phyloP scores from a whole-genome alignment of 2,113 vertebrate genomes.

The Rhinoptilus africanus region DNA sequence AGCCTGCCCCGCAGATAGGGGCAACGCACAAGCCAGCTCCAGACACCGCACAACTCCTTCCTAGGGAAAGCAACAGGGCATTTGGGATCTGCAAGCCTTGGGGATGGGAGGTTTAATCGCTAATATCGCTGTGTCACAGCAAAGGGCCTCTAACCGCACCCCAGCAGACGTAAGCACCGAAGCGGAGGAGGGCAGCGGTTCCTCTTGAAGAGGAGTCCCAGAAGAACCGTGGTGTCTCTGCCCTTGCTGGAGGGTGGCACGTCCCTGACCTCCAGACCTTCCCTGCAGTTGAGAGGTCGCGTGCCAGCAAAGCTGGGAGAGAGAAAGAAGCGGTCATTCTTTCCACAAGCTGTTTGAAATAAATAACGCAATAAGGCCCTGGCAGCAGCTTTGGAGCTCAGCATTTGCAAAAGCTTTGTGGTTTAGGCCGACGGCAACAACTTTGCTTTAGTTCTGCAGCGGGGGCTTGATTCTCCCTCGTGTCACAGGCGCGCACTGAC shows the following conservation, averaged over 20 bases:
- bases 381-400: background rate
- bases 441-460: background rate
- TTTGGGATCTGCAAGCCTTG: background rate
- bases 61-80: background rate
- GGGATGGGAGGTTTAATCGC: background rate
- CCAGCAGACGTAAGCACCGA: accelerated
- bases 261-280: background rate
- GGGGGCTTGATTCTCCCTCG: too few relatives aligned
- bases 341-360: background rate
- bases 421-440: background rate
- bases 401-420: background rate
- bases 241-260: background rate
- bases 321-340: background rate
- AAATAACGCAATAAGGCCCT: background rate
- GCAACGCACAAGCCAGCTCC: background rate
- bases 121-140: background rate
- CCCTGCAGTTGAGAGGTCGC: background rate
- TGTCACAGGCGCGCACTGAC: background rate
- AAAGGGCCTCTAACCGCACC: background rate
- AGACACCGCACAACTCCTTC: background rate
- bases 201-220: background rate
- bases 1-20: background rate
- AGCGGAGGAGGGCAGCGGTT: background rate
- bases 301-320: background rate
- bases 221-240: background rate